Base-by-base conservation (phyloP, 2,113 vertebrate species). In the Stegastes partitus region DNA sequence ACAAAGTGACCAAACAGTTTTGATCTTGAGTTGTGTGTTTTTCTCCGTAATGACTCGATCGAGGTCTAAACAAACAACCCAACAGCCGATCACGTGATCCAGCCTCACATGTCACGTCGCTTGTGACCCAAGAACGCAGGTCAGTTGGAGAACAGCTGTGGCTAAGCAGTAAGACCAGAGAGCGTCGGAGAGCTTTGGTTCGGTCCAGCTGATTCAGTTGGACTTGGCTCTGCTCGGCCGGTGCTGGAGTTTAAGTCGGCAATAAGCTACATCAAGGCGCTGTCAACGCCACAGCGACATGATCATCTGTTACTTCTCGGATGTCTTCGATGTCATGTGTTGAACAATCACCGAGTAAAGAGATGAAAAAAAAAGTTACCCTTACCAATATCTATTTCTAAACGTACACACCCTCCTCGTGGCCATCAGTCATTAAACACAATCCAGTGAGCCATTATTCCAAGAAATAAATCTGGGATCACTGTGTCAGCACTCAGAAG, bases 51-150 rank as follows among this genome's bases (percentile, higher is more conserved):
- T 34, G 31, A n/a, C 39, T n/a, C 65, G 55, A 74, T 68, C 1
- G 6, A 72, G 47, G 49, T 28, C 50, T 23, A 18, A 69, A 51
- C 23, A 75, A 87, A 77, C 71, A 82, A 10, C 42, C 1, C 8
- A 19, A 51, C 28, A 19, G 55, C 28, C 44, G 10, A 11, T 79
- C 54, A 47, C 75, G 84, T 79, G 77, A 82, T 78, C 59, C 37
- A 11, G 44, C 56, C 57, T 77, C 83, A 79, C 77, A 47, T 86
- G 75, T 82, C 82, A 45, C 57, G 79, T 47, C 63, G 82, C 34
- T 55, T 58, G 18, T 25, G 81, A 87, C 85, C 80, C 9, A 0
- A 63, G 59, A 55, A 21, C 62, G 75, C 11, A 5, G 68, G 55
- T 84, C 83, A 57, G 34, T 58, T 57, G 28, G 49, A 64, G 68